These are phyloP conservation scores for Mechanitis mazaeus DNA, from an alignment of 2,888 invertebrate species.

Conservation along the genomic window DNA sequence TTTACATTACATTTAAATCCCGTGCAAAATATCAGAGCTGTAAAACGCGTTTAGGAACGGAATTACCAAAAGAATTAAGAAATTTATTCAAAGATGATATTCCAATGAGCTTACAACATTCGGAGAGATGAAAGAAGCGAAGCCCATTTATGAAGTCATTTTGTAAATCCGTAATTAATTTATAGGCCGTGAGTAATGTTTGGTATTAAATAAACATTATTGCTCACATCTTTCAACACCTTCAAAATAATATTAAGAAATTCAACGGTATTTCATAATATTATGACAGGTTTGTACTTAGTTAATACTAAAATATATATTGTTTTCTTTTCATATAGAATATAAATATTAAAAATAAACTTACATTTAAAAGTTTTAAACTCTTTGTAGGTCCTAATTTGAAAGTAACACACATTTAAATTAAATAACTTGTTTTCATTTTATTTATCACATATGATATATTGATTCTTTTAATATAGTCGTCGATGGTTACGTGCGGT, in stretches of 20 bases:
- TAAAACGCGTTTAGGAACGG: neutral
- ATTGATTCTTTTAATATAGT: no score
- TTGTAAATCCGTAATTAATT: slow-evolving; percentile 28
- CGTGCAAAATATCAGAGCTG: no score
- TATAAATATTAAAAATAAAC: no score
- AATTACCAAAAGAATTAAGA: neutral
- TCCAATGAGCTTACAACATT: neutral
- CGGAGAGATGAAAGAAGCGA: neutral
- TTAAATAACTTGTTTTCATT: no score
- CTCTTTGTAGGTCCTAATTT: no score
- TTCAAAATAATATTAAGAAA: slow-evolving; percentile 21
- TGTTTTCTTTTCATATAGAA: neutral
- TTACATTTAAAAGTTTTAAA: no score
- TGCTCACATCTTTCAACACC: slow-evolving; percentile 23
- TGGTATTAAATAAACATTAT: slow-evolving; percentile 30
- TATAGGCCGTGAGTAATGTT: slow-evolving; percentile 24
- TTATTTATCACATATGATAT: no score
- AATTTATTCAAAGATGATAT: neutral
- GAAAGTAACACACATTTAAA: no score
- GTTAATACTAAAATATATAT: neutral
- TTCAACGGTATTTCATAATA: neutral
- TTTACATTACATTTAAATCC: no score
- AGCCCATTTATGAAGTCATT: neutral
- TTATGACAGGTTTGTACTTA: neutral
- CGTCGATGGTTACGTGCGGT: neutral